Evolutionary conservation across 1,140 invertebrate genomes (phyloP).

Genomic region (Cataglyphis hispanica): DNA sequence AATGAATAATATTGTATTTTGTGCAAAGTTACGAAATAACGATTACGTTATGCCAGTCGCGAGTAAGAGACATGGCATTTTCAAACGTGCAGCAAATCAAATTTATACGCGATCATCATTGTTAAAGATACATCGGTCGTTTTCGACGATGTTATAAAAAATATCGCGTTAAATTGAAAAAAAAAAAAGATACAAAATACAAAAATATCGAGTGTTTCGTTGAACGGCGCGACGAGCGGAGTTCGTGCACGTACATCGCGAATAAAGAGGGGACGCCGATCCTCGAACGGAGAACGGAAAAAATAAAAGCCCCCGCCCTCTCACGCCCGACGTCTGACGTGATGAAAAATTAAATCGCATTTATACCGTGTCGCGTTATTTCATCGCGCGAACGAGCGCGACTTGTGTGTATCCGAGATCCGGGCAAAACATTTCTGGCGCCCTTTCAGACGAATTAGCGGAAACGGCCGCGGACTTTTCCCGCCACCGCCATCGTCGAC

Average conservation of each 20-base stretch:
- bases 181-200: too few species aligned
- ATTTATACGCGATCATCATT: conserved; percentile 48
- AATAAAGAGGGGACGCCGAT: conserved; percentile 26
- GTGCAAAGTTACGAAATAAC: not conserved
- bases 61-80: conserved; percentile 13
- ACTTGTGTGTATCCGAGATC: conserved; percentile 41
- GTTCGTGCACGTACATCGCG: not conserved
- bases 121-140: conserved; percentile 28
- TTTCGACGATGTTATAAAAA: conserved; percentile 42
- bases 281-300: not conserved
- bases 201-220: conserved; percentile 36
- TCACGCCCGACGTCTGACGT: too few species aligned
- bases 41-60: not conserved
- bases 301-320: conserved; percentile 31
- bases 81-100: conserved; percentile 32
- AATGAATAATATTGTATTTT: conserved; percentile 26
- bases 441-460: conserved; percentile 59
- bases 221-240: not conserved
- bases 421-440: conserved; percentile 59
- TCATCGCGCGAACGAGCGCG: conserved; percentile 34
- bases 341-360: conserved; percentile 61
- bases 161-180: conserved; percentile 34
- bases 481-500: not conserved
- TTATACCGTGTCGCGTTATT: conserved; percentile 58
- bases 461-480: conserved; percentile 44